These are phyloP conservation scores for Bucorvus abyssinicus DNA, from an alignment of 2,797 vertebrate genomes.

Conservation along the genomic window DNA sequence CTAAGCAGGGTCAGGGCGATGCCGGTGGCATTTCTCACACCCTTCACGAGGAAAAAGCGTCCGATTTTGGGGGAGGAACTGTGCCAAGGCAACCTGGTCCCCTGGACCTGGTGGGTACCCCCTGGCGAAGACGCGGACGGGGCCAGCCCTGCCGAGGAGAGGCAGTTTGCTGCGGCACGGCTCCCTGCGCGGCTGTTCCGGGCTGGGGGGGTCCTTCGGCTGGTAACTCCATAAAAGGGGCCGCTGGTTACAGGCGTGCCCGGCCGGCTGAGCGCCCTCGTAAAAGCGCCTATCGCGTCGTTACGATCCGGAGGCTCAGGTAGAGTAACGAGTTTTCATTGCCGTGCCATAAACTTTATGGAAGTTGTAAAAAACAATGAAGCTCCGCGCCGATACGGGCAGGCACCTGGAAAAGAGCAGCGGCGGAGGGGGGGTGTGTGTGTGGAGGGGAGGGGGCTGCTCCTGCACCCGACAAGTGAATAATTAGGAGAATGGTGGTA, in stretches of 20 bases:
- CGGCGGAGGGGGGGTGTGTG: no score
- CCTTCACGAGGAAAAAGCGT: neutral
- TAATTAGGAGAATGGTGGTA: rapidly evolving
- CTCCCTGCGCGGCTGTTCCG: neutral
- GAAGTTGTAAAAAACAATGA: constrained; percentile 35
- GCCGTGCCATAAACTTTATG: constrained; percentile 57
- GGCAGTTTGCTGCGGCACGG: rapidly evolving
- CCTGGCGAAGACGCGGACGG: neutral
- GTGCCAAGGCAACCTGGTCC: neutral
- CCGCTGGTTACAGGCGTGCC: neutral
- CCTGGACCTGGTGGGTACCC: neutral
- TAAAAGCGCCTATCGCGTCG: neutral
- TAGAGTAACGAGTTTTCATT: constrained; percentile 45
- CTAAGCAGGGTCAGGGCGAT: rapidly evolving
- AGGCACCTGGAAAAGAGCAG: rapidly evolving
- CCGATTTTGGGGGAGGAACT: no score
- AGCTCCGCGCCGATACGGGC: neutral
- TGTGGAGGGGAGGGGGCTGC: neutral
- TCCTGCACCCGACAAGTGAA: rapidly evolving
- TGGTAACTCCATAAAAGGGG: neutral
- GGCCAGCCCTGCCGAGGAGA: neutral
- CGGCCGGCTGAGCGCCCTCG: neutral
- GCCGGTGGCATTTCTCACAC: rapidly evolving
- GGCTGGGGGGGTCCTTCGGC: rapidly evolving
- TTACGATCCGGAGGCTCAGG: neutral